Percentiles rank a stretch among this genome's conserved stretches.
These are phyloP conservation scores for Erpobdella octoculata DNA, from an alignment of 2,888 invertebrate genomes.

Conservation along the genomic window DNA sequence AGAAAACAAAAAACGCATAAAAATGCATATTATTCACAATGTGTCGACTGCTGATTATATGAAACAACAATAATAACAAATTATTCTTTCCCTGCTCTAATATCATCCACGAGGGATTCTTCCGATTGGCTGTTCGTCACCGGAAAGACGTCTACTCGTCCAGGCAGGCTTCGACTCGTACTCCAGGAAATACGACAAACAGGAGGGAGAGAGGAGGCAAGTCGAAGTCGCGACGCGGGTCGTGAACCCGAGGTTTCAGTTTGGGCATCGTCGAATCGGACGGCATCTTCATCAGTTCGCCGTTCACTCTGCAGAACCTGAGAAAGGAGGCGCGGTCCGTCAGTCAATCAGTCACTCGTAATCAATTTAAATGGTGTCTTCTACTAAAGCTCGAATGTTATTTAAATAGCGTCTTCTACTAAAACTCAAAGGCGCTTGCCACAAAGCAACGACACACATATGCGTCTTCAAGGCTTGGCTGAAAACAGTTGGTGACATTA, in stretches of 20 bases:
- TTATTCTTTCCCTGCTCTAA: too few relatives aligned
- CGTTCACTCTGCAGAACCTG: conserved; percentile 10
- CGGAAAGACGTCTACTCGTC: too few relatives aligned
- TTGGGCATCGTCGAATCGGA: conserved; percentile 6
- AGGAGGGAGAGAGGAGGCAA: not conserved
- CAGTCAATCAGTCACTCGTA: not conserved
- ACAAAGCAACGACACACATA: too few relatives aligned
- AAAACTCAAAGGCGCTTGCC: not conserved
- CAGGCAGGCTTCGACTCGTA: not conserved
- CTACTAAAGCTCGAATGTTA: not conserved
- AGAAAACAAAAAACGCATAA: too few relatives aligned
- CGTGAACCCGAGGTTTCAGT: not conserved
- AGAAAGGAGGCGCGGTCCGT: too few relatives aligned
- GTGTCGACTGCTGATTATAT: too few relatives aligned
- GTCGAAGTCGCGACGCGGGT: not conserved
- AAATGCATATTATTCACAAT: too few relatives aligned
- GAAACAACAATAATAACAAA: too few relatives aligned
- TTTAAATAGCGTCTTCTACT: not conserved
- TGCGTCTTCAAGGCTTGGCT: too few relatives aligned
- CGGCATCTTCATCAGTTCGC: not conserved
- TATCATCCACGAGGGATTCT: too few relatives aligned
- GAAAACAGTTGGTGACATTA: too few relatives aligned
- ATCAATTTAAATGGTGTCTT: not conserved
- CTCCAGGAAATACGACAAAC: conserved; percentile 1
- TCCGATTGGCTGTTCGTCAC: too few relatives aligned